phyloP scores from a whole-genome alignment of 1,140 invertebrate species.

The Helicoverpa armigera region DNA sequence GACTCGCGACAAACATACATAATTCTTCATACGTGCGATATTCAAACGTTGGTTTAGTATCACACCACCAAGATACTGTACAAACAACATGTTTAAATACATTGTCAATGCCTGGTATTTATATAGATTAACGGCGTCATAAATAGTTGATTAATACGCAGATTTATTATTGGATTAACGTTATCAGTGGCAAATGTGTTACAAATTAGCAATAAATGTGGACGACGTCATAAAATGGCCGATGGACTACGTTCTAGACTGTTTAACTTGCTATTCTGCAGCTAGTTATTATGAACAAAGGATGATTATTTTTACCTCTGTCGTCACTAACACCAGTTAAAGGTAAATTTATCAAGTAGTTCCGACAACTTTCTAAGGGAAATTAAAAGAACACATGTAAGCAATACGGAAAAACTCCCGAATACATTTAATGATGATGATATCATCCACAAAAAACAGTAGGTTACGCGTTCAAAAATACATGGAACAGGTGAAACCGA shows the following conservation, averaged over 20 bases:
- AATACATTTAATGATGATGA: slow-evolving; percentile 57
- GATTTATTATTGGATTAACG: slow-evolving; percentile 46
- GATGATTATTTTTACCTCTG: no score
- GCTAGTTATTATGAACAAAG: slow-evolving; percentile 1
- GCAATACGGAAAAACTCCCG: slow-evolving; percentile 20
- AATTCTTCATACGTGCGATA: slow-evolving; percentile 6
- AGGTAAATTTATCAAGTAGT: not conserved
- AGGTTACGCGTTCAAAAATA: slow-evolving; percentile 63
- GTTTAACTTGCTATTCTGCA: not conserved
- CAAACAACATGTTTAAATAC: slow-evolving; percentile 36
- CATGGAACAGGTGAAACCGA: slow-evolving; percentile 61
- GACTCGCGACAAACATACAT: slow-evolving; percentile 28
- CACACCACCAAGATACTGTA: slow-evolving; percentile 23
- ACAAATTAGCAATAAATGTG: slow-evolving; percentile 33
- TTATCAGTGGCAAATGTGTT: slow-evolving; percentile 14
- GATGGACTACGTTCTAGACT: slow-evolving; percentile 8
- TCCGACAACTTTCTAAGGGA: slow-evolving; percentile 22
- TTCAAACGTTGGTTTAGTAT: slow-evolving; percentile 21
- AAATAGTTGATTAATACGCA: slow-evolving; percentile 46
- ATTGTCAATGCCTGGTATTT: slow-evolving; percentile 23
- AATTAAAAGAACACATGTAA: slow-evolving; percentile 12
- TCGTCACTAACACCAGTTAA: no score
- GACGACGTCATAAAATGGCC: not conserved
- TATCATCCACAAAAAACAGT: slow-evolving; percentile 58
- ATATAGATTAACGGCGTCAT: slow-evolving; percentile 44